Conservation (phyloP, 2,113 vertebrate genomes). For the Puffinus mauretanicus region DNA sequence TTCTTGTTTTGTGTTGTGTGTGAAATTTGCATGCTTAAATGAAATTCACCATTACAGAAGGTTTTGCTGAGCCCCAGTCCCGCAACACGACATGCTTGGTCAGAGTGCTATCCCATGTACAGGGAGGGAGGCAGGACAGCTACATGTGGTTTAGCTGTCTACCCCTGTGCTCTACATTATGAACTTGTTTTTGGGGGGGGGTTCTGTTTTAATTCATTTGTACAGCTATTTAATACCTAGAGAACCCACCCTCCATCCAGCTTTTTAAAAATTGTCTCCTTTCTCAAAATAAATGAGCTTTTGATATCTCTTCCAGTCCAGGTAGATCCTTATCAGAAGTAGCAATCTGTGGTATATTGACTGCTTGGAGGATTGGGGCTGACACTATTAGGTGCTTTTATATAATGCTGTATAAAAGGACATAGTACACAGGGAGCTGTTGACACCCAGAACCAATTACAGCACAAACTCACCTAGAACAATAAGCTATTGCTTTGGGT, state of each 20-base stretch:
- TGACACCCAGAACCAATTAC: background rate
- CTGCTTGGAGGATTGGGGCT: background rate
- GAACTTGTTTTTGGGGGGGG: background rate
- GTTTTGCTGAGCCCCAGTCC: fast-evolving
- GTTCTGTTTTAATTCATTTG: background rate
- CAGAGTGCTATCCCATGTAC: background rate
- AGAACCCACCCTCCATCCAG: background rate
- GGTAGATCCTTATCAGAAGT: background rate
- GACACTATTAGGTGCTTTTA: background rate
- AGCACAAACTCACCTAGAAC: background rate
- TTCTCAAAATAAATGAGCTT: background rate
- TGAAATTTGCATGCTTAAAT: background rate
- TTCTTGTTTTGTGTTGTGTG: background rate
- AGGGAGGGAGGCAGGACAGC: background rate
- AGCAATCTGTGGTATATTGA: background rate
- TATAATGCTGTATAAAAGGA: background rate
- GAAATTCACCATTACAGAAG: background rate
- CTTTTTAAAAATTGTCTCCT: background rate
- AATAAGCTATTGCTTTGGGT: background rate
- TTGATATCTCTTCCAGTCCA: background rate
- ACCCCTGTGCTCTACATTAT: background rate
- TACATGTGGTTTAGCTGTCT: background rate
- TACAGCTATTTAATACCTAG: background rate
- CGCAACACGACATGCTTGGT: background rate
- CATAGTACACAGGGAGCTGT: background rate